These are phyloP conservation scores for Todiramphus chloris DNA, from an alignment of 2,113 vertebrate genomes.

Conservation along the genomic window DNA sequence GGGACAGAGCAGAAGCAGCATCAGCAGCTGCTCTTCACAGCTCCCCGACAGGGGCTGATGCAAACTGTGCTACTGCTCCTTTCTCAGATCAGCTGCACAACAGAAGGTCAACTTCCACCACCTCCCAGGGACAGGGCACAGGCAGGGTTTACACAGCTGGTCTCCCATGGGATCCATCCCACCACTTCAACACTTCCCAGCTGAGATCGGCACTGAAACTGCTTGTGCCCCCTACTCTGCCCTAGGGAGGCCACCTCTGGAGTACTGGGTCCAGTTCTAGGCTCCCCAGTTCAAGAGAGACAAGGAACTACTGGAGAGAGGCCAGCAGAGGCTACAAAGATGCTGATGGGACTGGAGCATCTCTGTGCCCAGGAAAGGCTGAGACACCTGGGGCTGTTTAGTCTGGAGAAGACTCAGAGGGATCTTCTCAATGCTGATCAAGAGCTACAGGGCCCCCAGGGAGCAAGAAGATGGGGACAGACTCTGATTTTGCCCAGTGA, in stretches of 20 bases:
- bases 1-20: not conserved
- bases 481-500: too few species aligned
- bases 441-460: too few species aligned
- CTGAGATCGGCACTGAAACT: not conserved
- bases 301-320: not conserved
- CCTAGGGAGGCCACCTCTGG: not conserved
- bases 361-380: too few species aligned
- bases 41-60: not conserved
- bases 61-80: not conserved
- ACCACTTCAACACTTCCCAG: fast-evolving
- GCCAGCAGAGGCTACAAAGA: not conserved
- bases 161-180: not conserved
- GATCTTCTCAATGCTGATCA: too few species aligned
- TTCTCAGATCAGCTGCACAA: not conserved
- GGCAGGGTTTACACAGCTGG: not conserved
- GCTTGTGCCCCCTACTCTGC: too few species aligned
- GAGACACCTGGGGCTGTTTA: too few species aligned
- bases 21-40: not conserved
- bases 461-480: too few species aligned
- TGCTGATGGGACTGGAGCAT: too few species aligned
- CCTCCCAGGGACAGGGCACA: not conserved
- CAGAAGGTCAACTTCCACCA: not conserved
- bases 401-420: too few species aligned
- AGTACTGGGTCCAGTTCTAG: not conserved
- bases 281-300: not conserved